A percentile compares a stretch with the other conserved stretches of the same genome.
Conservation (phyloP, 2,888 invertebrate genomes). For the Rotaria socialis region DNA sequence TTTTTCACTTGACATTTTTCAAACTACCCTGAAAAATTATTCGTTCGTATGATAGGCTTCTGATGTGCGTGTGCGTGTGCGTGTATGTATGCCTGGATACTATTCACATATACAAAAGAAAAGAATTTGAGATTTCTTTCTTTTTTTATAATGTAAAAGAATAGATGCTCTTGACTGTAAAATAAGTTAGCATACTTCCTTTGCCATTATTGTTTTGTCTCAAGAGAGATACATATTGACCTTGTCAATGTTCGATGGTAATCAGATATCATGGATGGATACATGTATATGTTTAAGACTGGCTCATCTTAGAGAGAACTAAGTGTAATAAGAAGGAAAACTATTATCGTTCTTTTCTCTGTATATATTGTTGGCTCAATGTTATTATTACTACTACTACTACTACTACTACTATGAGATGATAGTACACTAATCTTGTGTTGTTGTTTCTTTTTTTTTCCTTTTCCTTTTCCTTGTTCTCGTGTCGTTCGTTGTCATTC, state of each 20-base stretch:
- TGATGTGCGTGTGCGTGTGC: no score
- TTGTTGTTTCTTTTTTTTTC: not conserved
- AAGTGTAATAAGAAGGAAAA: not conserved
- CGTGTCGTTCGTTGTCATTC: not conserved
- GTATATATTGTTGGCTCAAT: not conserved
- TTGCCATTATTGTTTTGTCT: not conserved
- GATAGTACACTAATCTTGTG: not conserved
- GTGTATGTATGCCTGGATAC: not conserved
- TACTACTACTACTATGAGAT: not conserved
- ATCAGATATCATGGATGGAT: not conserved
- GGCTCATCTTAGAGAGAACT: not conserved
- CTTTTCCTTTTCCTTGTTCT: not conserved
- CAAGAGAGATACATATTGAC: slow-evolving; percentile 17
- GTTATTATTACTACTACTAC: not conserved
- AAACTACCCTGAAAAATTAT: not conserved
- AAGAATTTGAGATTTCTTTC: not conserved
- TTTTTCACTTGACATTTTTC: not conserved
- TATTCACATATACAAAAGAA: not conserved
- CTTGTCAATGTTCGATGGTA: slow-evolving; percentile 5
- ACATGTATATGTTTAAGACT: not conserved
- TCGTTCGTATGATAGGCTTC: not conserved
- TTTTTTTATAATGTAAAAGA: not conserved
- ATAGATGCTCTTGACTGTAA: not conserved
- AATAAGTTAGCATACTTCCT: not conserved
- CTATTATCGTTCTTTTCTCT: not conserved